phyloP scores from a whole-genome alignment of 2,888 invertebrate genomes.

The Mythimna pallens region DNA sequence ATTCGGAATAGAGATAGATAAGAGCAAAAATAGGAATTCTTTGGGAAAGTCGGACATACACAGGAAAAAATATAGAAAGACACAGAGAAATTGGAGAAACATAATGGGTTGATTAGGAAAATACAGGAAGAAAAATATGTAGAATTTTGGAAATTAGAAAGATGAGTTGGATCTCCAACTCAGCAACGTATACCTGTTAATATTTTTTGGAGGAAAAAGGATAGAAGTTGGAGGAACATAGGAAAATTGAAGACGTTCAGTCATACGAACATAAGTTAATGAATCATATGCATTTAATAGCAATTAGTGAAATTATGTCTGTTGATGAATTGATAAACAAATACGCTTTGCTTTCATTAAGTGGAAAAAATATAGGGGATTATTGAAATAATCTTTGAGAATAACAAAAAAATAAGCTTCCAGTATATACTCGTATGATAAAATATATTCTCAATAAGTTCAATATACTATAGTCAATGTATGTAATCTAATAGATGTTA shows the following conservation, averaged over 20 bases:
- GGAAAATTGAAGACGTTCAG: not conserved
- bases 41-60: not conserved
- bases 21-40: not conserved
- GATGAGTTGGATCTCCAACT: too few species aligned
- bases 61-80: not conserved
- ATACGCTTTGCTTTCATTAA: too few species aligned
- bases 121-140: not conserved
- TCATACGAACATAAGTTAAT: not conserved
- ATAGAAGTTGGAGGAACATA: not conserved
- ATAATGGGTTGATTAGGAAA: too few species aligned
- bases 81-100: not conserved
- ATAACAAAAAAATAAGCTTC: too few species aligned
- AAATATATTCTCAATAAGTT: not conserved
- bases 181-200: too few species aligned
- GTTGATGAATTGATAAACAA: not conserved
- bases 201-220: too few species aligned
- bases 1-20: not conserved
- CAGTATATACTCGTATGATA: too few species aligned
- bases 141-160: not conserved
- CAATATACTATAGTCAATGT: too few species aligned
- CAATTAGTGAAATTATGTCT: not conserved
- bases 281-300: not conserved
- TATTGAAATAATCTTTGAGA: too few species aligned
- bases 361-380: too few species aligned
- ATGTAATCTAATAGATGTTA: not conserved